Evolutionary conservation across 2,888 invertebrate genomes (phyloP), one percentile per base, ranked within the genome.

Genomic region (Idaea straminata): DNA sequence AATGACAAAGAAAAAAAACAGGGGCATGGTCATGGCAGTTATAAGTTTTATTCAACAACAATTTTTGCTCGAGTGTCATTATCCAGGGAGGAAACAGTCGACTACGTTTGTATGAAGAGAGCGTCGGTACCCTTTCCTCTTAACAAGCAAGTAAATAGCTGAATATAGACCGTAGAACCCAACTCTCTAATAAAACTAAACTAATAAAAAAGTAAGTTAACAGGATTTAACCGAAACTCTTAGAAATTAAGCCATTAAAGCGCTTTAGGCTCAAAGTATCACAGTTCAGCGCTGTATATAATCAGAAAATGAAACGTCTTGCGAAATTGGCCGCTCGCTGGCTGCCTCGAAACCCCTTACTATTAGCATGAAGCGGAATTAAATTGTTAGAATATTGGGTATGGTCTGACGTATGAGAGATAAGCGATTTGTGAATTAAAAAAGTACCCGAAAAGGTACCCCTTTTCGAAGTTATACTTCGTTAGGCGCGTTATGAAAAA

Each of bases 331-430:
- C 80, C 72, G 47, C 47, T 47, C 47, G 47, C 47, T 47, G 47
- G 63, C 77, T 69, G 73, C 74, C 76, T 73, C 69, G 72, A 75
- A 73, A 77, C 77, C 74, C 71, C 76, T 69, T 73, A 75, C 82
- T 81, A 84, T 85, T 86, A 84, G 83, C 82, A 81, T 82, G 81
- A 73, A 78, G 73, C 69, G 64, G 77, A 84, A 83, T 85, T 83
- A 83, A 82, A 84, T 85, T 82, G 78, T 75, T 66, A 64, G 66
- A 69, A 73, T 61, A 13, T 60, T 15, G 61, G 66, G 15, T 13
- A n/a, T 10, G 35, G 57, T 5, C 38, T 63, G 57, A 61, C 57
- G 64, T 57, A 5, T 4, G 4, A 35, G 25, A 15, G 62, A 67
- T 25, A 2, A 62, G 68, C 61, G 72, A 36, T 36, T 36, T 36